Conservation (phyloP, 2,797 vertebrate genomes). For the Salmo trutta region DNA sequence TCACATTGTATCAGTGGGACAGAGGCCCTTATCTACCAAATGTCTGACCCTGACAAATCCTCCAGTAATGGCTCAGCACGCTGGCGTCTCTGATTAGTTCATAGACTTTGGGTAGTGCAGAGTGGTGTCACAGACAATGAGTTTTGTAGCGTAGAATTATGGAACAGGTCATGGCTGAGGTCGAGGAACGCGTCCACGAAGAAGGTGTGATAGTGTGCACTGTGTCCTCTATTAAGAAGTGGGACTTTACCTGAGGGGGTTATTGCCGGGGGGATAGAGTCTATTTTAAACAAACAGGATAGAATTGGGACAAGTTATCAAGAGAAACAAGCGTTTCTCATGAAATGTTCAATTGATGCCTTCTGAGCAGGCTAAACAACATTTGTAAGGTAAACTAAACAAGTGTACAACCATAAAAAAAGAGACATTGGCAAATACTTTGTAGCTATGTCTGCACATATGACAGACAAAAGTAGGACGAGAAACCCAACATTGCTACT, state of each 20-base stretch:
- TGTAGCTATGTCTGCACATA: neutral
- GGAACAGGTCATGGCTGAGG: neutral
- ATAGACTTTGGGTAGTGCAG: neutral
- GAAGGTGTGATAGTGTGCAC: neutral
- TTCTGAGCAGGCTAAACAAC: neutral
- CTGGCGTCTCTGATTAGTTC: conserved; percentile 8
- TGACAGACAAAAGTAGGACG: neutral
- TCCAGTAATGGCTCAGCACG: conserved; percentile 37
- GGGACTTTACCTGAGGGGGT: neutral
- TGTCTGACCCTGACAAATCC: conserved; percentile 36
- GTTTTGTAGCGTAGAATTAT: neutral
- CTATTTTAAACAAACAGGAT: neutral
- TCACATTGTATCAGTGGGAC: conserved; percentile 63
- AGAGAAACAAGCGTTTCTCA: neutral
- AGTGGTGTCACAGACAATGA: neutral
- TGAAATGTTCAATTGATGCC: neutral
- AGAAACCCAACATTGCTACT: neutral
- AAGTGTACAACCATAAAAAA: neutral
- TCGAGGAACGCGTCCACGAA: neutral
- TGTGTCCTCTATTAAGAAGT: neutral
- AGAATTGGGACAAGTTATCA: neutral
- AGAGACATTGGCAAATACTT: neutral
- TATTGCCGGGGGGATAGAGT: neutral
- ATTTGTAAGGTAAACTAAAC: neutral
- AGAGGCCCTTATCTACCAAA: conserved; percentile 53